Base-by-base conservation (phyloP, 92 coral and sea anemone genomes). In the Porites rus region DNA sequence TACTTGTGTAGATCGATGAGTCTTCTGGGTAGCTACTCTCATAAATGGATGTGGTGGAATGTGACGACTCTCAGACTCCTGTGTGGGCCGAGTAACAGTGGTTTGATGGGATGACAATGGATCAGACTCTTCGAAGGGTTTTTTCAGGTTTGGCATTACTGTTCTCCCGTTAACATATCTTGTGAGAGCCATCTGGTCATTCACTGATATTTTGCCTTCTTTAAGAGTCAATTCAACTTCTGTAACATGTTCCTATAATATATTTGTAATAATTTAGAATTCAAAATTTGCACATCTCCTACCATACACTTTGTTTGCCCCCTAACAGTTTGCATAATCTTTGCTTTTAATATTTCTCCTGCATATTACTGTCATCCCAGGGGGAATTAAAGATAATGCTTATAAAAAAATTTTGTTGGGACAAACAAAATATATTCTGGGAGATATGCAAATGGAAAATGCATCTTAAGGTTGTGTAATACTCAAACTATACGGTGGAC, bases 211-310 rank as follows among this genome's bases (percentile, higher is more conserved):
- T n/a, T 16, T 11, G 1, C 53, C 46, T 72, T 61, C 51, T 61
- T 82, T 73, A 24, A 28, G 58, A 21, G 77, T 20, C 24, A 91
- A 72, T 56, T 91, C 93, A 69, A 91, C 90, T 56, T 91, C 93
- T 66, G 77, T 38, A 52, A 86, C 31, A 68, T 86, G 93, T 28
- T 88, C 70, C 93, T 91, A 25, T 10, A 14, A 28, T 3, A 20
- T 19, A 53, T 46, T 69, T 54, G 65, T 46, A 84, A 51, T 8
- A 31, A 83, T 4, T 65, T 4, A 46, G 46, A 10, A 51, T 38
- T 38, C 6, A 6, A 6, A 6, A 38, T 38, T 38, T 38, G 46
- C 46, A 38, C 46, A 4, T 38, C 46, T 38, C 6, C 46, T 0
- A 38, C 4, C 46, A 38, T 38, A 38, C 46, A 38, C 6, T 38